Percentiles rank a stretch among this genome's conserved stretches.
phyloP scores from a whole-genome alignment of 2,113 vertebrate genomes.

The Rynchops niger region DNA sequence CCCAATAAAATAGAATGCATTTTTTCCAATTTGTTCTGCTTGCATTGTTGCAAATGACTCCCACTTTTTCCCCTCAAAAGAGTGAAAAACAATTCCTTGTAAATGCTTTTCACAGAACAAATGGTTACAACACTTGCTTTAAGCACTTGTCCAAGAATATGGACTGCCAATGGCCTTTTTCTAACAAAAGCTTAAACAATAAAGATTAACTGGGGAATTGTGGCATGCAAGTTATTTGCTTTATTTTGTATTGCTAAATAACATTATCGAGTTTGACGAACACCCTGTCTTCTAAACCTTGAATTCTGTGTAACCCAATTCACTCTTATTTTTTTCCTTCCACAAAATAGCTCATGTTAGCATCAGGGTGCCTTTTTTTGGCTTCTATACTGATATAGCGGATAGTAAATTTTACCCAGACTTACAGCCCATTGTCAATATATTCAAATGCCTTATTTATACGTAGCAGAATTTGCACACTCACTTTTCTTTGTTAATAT shows the following conservation, averaged over 20 bases:
- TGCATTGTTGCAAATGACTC: neutral
- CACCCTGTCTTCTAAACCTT: neutral
- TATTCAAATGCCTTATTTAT: neutral
- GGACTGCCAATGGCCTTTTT: conserved; percentile 6
- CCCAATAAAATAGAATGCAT: neutral
- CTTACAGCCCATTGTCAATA: neutral
- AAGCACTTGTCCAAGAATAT: neutral
- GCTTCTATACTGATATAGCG: neutral
- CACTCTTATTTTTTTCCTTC: neutral
- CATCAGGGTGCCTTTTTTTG: neutral
- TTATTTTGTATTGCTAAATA: conserved; percentile 1
- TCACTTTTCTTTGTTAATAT: neutral
- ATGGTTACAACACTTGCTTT: neutral
- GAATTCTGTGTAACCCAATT: neutral
- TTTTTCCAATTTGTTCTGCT: conserved; percentile 23
- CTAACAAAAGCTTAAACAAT: conserved; percentile 15
- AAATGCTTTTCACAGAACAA: neutral
- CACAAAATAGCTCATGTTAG: neutral
- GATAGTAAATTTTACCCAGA: neutral
- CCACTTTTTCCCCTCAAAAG: neutral
- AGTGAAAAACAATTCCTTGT: neutral
- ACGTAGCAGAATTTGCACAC: neutral
- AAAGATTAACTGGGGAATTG: neutral
- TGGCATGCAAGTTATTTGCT: neutral
- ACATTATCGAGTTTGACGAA: neutral